phyloP scores from a whole-genome alignment of 1,140 invertebrate genomes.

The Potamilus streckersoni region DNA sequence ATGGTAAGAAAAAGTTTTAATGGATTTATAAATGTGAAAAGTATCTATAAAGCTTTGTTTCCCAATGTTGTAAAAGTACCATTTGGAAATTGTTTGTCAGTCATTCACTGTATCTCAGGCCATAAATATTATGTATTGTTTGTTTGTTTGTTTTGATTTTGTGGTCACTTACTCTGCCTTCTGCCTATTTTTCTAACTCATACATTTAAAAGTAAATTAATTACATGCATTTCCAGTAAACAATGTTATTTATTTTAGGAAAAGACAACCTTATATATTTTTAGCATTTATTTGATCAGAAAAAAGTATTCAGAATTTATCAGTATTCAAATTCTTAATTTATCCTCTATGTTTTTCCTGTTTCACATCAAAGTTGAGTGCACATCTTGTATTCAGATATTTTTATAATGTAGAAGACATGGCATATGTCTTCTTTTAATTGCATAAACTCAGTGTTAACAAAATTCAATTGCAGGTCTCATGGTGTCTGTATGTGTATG shows the following conservation, averaged over 20 bases:
- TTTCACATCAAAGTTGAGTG: not conserved
- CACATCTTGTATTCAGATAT: not conserved
- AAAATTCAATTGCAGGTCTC: conserved; percentile 20
- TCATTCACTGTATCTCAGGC: not conserved
- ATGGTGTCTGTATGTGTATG: conserved; percentile 25
- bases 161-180: not conserved
- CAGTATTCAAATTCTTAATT: not conserved
- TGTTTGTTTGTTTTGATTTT: not conserved
- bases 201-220: too few relatives aligned
- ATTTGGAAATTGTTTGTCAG: not conserved
- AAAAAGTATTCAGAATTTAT: too few relatives aligned
- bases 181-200: too few relatives aligned
- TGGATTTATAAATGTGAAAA: not conserved
- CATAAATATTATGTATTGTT: not conserved
- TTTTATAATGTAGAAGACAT: not conserved
- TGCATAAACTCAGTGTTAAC: not conserved
- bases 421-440: not conserved
- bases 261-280: too few relatives aligned
- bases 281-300: too few relatives aligned
- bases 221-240: too few relatives aligned
- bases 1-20: conserved; percentile 5
- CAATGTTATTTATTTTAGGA: too few relatives aligned
- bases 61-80: not conserved
- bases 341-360: not conserved
- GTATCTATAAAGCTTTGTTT: not conserved